Conservation (phyloP, 1,140 invertebrate species). For the Danaus melanippus region DNA sequence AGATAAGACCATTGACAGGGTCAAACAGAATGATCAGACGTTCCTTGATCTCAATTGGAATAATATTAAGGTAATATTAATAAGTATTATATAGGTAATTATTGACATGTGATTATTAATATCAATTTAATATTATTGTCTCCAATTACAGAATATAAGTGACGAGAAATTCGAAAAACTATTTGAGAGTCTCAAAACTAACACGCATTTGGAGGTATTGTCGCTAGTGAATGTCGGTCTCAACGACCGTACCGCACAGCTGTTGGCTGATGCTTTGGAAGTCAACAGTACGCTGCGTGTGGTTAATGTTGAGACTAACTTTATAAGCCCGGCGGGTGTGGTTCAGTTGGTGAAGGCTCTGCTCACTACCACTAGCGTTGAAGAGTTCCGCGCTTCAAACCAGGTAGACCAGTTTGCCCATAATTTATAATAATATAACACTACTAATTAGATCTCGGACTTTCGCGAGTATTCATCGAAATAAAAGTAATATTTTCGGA, state of each 20-base stretch:
- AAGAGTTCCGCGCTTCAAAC: slow-evolving; percentile 96
- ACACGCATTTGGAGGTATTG: slow-evolving; percentile 93
- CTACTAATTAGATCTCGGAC: too few species aligned
- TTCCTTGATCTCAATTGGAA: slow-evolving; percentile 95
- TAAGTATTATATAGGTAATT: background rate
- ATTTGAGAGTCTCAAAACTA: slow-evolving; percentile 89
- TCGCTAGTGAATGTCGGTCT: slow-evolving; percentile 95
- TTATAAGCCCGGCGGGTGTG: slow-evolving; percentile 88
- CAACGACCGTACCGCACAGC: slow-evolving; percentile 88
- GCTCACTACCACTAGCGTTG: slow-evolving; percentile 87
- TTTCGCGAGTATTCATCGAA: too few species aligned
- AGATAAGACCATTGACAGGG: slow-evolving; percentile 90
- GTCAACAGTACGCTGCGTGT: slow-evolving; percentile 90
- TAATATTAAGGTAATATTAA: slow-evolving; percentile 89
- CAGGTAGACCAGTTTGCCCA: slow-evolving; percentile 78
- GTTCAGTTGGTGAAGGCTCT: slow-evolving; percentile 89
- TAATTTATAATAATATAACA: background rate
- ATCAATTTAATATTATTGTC: background rate
- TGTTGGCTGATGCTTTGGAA: slow-evolving; percentile 87
- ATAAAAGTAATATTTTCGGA: too few species aligned
- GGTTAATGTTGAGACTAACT: slow-evolving; percentile 97
- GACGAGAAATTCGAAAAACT: slow-evolving; percentile 94
- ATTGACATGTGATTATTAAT: background rate
- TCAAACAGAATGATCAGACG: slow-evolving; percentile 90
- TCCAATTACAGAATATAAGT: slow-evolving; percentile 89